Evolutionary conservation across 2,797 vertebrate species (phyloP).

Genomic region (Mergus octosetaceus): DNA sequence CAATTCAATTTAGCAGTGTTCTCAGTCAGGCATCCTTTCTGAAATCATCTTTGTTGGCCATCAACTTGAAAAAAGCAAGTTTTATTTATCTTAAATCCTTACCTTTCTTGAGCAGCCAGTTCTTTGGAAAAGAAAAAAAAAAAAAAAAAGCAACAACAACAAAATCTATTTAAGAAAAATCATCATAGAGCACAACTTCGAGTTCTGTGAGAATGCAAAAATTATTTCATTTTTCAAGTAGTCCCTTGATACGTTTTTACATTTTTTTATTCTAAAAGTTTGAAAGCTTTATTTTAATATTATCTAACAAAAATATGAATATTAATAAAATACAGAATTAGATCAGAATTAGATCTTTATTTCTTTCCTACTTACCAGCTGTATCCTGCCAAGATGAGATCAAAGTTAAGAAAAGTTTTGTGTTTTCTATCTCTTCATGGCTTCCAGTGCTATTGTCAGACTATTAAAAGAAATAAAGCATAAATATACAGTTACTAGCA

Average conservation of each 20-base stretch:
- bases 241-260: not conserved
- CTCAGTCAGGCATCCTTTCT: not conserved
- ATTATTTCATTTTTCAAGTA: not conserved
- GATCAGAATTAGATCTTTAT: not conserved
- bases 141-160: not conserved
- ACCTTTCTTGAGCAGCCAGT: not conserved
- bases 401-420: constrained; percentile 83
- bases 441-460: constrained; percentile 68
- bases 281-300: not conserved
- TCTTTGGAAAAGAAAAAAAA: not conserved
- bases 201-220: not conserved
- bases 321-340: not conserved
- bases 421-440: constrained; percentile 85
- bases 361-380: constrained; percentile 65
- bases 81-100: not conserved
- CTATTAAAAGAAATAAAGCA: constrained; percentile 65
- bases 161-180: not conserved
- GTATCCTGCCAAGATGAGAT: constrained; percentile 53
- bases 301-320: not conserved
- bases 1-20: not conserved
- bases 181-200: not conserved
- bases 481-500: not conserved
- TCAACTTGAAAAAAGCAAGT: not conserved
- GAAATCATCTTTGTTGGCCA: not conserved
- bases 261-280: not conserved